Conservation (phyloP, 2,797 vertebrate species). For the Pygocentrus nattereri region DNA sequence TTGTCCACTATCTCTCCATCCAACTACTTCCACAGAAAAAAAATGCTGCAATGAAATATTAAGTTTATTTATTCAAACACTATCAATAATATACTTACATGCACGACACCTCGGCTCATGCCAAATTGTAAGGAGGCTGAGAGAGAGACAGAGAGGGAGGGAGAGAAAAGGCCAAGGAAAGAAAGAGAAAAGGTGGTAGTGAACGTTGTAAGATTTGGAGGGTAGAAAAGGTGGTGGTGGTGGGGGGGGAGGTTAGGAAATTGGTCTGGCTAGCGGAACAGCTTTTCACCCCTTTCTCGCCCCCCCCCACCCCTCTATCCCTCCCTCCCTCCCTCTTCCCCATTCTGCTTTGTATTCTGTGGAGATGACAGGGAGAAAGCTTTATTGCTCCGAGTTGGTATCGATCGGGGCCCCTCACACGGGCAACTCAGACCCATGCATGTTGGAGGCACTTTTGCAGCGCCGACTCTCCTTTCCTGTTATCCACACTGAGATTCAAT, state of each 20-base stretch:
- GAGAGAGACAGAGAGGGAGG: conserved; percentile 17
- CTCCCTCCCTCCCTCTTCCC: conserved; percentile 68
- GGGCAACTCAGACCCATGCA: conserved; percentile 77
- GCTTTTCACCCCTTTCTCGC: conserved; percentile 70
- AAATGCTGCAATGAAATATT: conserved; percentile 76
- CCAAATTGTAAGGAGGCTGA: neutral
- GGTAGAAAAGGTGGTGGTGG: conserved; percentile 61
- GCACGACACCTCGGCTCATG: conserved; percentile 18
- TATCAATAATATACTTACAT: conserved; percentile 74
- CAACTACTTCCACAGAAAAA: conserved; percentile 63
- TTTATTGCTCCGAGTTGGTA: conserved; percentile 94
- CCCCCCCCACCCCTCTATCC: conserved; percentile 56
- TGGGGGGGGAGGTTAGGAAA: conserved; percentile 74
- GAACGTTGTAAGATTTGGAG: conserved; percentile 55
- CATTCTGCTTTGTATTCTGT: conserved; percentile 90
- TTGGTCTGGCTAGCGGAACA: conserved; percentile 83
- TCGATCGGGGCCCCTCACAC: conserved; percentile 87
- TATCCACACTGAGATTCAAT: conserved; percentile 48
- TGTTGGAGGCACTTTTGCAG: conserved; percentile 76
- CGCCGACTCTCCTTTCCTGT: conserved; percentile 58
- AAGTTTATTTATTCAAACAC: conserved; percentile 77
- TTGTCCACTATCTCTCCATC: conserved; percentile 6
- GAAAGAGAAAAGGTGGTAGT: conserved; percentile 60
- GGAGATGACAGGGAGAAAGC: conserved; percentile 92
- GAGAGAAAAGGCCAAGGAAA: conserved; percentile 42